Base-by-base conservation (phyloP, 2,797 vertebrate species). In the Cetoscarus ocellatus region DNA sequence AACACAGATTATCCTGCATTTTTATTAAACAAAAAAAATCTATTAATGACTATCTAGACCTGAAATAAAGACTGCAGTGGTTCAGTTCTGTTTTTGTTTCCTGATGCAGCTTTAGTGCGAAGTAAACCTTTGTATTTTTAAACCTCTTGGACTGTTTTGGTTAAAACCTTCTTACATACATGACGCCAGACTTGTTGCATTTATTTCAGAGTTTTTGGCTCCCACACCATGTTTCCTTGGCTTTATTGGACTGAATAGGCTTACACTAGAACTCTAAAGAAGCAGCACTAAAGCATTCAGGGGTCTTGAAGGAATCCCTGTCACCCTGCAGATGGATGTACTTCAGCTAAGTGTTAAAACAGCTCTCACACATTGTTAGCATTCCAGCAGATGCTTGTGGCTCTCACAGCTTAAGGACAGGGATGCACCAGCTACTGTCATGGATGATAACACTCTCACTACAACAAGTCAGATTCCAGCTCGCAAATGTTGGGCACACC, bases 341-440 rank as follows among this genome's bases (percentile, higher is more conserved):
- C 61, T 72, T 76, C 56, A 66, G 67, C 67, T 49, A 3, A 66
- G 60, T 36, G 66, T 63, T 53, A 34, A 56, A 64, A 60, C 70
- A 53, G 74, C 68, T 72, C 13, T 35, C 40, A 36, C 53, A n/a
- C 76, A 75, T 86, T 67, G 70, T 75, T 79, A 3, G 45, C 51
- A 87, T 87, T 85, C 82, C 78, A 52, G 70, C 42, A 19, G 63
- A 44, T 43, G 15, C 42, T 68, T 19, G 36, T 51, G 49, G 15
- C 27, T 8, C 8, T 51, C 4, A 0, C 49, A 57, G 67, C 73
- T 64, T 36, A 73, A 59, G 60, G 48, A 67, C 39, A 8, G 11
- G 10, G 61, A 66, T 10, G 15, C 43, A 17, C 49, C 10, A 0
- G 5, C 38, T 43, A 64, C 55, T 36, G n/a, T 8, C 56, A 10